These are phyloP conservation scores for Axis porcinus DNA, from an alignment of 2,113 vertebrate genomes.

Conservation along the genomic window DNA sequence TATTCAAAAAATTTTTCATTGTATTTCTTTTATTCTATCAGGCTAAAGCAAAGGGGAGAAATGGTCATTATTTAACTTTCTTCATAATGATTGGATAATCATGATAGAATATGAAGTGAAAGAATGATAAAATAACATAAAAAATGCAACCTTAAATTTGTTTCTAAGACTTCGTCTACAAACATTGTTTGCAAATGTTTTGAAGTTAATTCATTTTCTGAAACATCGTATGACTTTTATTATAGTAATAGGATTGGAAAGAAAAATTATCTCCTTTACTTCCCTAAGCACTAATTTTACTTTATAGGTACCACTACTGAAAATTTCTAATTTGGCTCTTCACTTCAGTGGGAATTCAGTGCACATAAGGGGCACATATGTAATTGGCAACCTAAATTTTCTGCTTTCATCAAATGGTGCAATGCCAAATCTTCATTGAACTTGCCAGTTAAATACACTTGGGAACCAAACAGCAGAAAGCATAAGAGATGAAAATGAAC, in stretches of 20 bases:
- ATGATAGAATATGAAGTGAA: neutral
- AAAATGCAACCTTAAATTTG: neutral
- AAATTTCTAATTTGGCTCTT: conserved; percentile 56
- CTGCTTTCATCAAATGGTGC: conserved; percentile 70
- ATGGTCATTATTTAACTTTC: neutral
- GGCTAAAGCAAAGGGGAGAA: neutral
- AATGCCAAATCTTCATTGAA: conserved; percentile 65
- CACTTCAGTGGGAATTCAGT: conserved; percentile 50
- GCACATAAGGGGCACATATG: conserved; percentile 71
- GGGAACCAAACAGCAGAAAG: conserved; percentile 60
- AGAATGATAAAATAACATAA: neutral
- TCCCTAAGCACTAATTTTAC: conserved; percentile 10
- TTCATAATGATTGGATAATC: neutral
- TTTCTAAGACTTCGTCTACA: neutral
- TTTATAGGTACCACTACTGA: conserved; percentile 44
- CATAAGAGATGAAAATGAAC: conserved; percentile 68
- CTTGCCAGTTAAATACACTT: conserved; percentile 66
- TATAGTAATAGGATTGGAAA: neutral
- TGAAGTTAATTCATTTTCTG: neutral
- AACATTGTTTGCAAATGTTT: neutral
- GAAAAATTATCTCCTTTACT: neutral
- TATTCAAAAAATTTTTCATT: neutral
- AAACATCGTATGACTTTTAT: neutral
- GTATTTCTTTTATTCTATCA: neutral
- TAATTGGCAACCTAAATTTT: conserved; percentile 73